Conservation (phyloP, 2,888 invertebrate species). For the Cylindroiulus punctatus region DNA sequence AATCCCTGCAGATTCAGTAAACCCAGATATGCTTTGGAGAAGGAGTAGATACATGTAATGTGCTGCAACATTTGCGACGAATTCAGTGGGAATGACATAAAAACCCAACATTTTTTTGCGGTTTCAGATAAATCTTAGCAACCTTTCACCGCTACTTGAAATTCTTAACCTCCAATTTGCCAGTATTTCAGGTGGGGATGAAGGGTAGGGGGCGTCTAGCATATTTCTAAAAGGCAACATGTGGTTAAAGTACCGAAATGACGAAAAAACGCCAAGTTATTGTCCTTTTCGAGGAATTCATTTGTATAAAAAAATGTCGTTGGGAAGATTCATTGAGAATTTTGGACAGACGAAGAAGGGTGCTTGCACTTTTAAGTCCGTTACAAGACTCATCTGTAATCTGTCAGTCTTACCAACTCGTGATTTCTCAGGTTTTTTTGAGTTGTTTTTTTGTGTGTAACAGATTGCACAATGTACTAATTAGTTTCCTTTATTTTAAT, state of each 20-base stretch:
- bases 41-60: neutral
- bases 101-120: neutral
- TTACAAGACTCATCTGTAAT: neutral
- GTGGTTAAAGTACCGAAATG: neutral
- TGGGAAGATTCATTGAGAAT: conserved; percentile 12
- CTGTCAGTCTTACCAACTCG: neutral
- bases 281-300: neutral
- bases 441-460: too few relatives aligned
- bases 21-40: neutral
- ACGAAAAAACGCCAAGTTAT: neutral
- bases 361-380: neutral
- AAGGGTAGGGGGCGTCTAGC: neutral
- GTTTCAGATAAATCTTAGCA: neutral
- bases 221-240: neutral
- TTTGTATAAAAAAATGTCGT: neutral
- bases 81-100: neutral
- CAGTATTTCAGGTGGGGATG: neutral
- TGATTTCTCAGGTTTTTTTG: neutral
- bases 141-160: neutral
- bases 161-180: neutral
- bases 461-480: too few relatives aligned
- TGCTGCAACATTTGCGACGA: neutral
- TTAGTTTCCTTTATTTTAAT: too few relatives aligned
- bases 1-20: too few relatives aligned
- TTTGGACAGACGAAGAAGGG: neutral